Evolutionary conservation across 2,888 invertebrate species (phyloP), one percentile per base, ranked within the genome.

Genomic region (Xestoiulus laeticollis): DNA sequence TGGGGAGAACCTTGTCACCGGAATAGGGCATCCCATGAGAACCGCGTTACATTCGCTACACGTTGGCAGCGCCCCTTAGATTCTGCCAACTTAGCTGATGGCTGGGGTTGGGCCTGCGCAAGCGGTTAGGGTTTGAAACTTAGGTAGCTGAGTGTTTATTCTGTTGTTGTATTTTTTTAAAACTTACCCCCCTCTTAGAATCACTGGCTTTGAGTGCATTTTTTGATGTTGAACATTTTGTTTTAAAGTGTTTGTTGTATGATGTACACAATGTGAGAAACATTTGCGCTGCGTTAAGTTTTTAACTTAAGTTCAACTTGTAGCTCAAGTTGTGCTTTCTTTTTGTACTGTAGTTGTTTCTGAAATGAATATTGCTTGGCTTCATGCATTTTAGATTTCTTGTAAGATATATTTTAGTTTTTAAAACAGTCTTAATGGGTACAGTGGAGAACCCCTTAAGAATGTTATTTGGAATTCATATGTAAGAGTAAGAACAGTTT

Each of bases 151-250:
- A 78, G 78, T 30, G 78, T 78, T 6, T 78, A 30, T 30, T 22
- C 22, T 68, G 68, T 8, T 30, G 22, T 78, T 22, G 0, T 78
- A 26, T 78, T 26, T 26, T 78, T 78, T 0, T 30, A 78, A 30
- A 30, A 78, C 30, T 12, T 14, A 26, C 14, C 68, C 68, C 68
- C 68, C 0, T 26, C 12, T 26, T 6, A 78, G 78, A 78, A 78
- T 78, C 78, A 78, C 78, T 78, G 78, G 78, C 78, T 78, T 78
- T 30, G 12, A 78, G 78, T 78, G 78, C 30, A 30, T 30, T 78
- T 78, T 78, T 26, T 22, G 22, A n/a, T 59, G 22, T 68, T 68
- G 53, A 68, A 22, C 26, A 3, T 22, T 68, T 22, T 68, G 26
- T 8, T 26, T 26, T 26, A n/a, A 53, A 53, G 53, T 68, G 22